Conservation (phyloP, 2,888 invertebrate species). For the Amiota communis region DNA sequence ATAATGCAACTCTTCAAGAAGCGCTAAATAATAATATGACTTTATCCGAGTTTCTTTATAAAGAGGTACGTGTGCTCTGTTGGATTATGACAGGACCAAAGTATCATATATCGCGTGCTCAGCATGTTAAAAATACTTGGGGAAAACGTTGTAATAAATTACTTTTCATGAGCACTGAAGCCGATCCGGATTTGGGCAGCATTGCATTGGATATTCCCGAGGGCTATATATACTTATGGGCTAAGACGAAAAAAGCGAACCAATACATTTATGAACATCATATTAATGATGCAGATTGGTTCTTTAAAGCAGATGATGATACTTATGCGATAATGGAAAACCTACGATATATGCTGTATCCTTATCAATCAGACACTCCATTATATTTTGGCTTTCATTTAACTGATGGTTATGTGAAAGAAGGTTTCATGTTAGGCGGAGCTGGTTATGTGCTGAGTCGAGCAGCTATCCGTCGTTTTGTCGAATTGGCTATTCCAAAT, state of each 20-base stretch:
- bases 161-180: slow-evolving; percentile 86
- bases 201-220: slow-evolving; percentile 88
- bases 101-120: slow-evolving; percentile 88
- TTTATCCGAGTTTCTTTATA: slow-evolving; percentile 33
- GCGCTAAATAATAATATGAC: not conserved
- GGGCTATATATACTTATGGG: slow-evolving; percentile 92
- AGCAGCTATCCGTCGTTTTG: slow-evolving; percentile 84
- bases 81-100: slow-evolving; percentile 76
- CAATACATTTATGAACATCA: slow-evolving; percentile 88
- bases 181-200: slow-evolving; percentile 83
- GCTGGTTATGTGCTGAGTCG: slow-evolving; percentile 94
- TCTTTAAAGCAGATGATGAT: slow-evolving; percentile 98
- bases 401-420: not conserved
- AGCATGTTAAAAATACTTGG: slow-evolving; percentile 94
- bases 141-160: slow-evolving; percentile 90
- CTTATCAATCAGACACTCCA: slow-evolving; percentile 81
- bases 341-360: slow-evolving; percentile 87
- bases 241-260: slow-evolving; percentile 95
- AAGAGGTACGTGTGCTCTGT: slow-evolving; percentile 48
- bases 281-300: slow-evolving; percentile 92
- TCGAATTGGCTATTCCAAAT: slow-evolving; percentile 81
- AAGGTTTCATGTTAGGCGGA: slow-evolving; percentile 92
- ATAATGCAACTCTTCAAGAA: not conserved
- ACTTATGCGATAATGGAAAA: slow-evolving; percentile 98
- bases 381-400: slow-evolving; percentile 94